Percentiles rank a stretch among this genome's conserved stretches.
These are phyloP conservation scores for Botia kubotai DNA, from an alignment of 2,797 vertebrate species.

Conservation along the genomic window DNA sequence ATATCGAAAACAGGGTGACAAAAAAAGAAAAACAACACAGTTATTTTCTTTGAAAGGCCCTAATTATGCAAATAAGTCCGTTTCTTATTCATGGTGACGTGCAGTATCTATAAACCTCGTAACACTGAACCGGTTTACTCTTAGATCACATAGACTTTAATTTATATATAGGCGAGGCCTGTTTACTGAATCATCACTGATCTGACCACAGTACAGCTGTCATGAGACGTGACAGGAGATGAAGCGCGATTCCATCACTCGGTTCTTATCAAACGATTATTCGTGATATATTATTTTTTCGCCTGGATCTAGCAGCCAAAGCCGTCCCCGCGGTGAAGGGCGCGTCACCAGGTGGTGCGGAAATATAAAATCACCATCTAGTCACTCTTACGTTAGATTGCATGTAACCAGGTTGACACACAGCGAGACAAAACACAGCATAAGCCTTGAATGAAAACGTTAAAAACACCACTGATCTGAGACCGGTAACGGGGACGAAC, in stretches of 20 bases:
- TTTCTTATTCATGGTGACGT: not conserved
- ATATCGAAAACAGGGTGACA: not conserved
- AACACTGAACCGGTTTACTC: not conserved
- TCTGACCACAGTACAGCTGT: not conserved
- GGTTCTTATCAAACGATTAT: not conserved
- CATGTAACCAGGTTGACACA: not conserved
- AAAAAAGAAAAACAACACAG: not conserved
- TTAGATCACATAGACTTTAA: not conserved
- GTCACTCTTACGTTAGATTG: not conserved
- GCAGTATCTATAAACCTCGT: not conserved
- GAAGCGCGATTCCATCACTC: not conserved
- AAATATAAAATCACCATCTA: not conserved
- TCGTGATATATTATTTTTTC: not conserved
- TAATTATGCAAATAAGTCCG: not conserved
- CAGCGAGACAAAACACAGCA: too few relatives aligned
- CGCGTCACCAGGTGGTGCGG: not conserved
- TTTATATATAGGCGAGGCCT: conserved; percentile 16
- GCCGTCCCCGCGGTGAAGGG: conserved; percentile 25
- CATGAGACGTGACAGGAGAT: not conserved
- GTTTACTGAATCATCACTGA: not conserved
- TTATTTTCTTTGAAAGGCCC: too few relatives aligned
- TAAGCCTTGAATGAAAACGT: too few relatives aligned
- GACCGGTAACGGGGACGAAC: conserved; percentile 67
- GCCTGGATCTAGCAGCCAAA: not conserved
- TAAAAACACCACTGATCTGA: conserved; percentile 52